A percentile compares a stretch with the other conserved stretches of the same genome.
phyloP scores from a whole-genome alignment of 1,140 invertebrate species.

The Cataglyphis hispanica region DNA sequence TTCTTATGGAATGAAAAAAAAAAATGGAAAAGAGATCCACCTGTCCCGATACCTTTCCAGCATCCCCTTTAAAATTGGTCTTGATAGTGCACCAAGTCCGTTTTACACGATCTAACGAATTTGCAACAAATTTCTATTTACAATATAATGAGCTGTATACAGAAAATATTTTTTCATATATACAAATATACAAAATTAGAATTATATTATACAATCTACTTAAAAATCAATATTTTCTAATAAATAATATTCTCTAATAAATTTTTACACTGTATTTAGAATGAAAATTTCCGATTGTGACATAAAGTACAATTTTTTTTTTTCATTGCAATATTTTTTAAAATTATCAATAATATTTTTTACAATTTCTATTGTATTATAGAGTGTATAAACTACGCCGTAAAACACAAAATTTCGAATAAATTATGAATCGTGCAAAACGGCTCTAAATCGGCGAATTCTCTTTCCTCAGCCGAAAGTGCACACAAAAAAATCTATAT shows the following conservation, averaged over 20 bases:
- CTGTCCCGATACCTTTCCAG: slow-evolving; percentile 1
- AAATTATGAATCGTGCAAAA: slow-evolving; percentile 24
- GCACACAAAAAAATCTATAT: too few relatives aligned
- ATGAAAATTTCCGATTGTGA: too few relatives aligned
- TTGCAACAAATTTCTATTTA: not conserved
- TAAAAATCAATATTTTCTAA: too few relatives aligned
- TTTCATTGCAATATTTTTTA: too few relatives aligned
- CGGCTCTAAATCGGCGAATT: not conserved
- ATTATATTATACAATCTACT: slow-evolving; percentile 27
- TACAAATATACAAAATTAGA: not conserved
- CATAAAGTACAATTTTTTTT: too few relatives aligned
- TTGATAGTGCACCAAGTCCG: not conserved
- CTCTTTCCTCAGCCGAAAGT: not conserved
- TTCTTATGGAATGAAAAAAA: slow-evolving; percentile 49
- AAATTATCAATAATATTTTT: too few relatives aligned
- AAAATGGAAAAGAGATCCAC: slow-evolving; percentile 28
- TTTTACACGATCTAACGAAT: not conserved
- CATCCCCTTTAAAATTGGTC: slow-evolving; percentile 13
- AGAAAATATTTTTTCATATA: not conserved
- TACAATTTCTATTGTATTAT: too few relatives aligned
- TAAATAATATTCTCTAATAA: too few relatives aligned
- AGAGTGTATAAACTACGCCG: too few relatives aligned
- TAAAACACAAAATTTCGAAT: not conserved
- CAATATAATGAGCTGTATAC: not conserved
- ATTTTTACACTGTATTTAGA: too few relatives aligned